A percentile compares a stretch with the other conserved stretches of the same genome.
Evolutionary conservation across 2,888 invertebrate genomes (phyloP).

Genomic region (Peribatodes rhomboidaria): DNA sequence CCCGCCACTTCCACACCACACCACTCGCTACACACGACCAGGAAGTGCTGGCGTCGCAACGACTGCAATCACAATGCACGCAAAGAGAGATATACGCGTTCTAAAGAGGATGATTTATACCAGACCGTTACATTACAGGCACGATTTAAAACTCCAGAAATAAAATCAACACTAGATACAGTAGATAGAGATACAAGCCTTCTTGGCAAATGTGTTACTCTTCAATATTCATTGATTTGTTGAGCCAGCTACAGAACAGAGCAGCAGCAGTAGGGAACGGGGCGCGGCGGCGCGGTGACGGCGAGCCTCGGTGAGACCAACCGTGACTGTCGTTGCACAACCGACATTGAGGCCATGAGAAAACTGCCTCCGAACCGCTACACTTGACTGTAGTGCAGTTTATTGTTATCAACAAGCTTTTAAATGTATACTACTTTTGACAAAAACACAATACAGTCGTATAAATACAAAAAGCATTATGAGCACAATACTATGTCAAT

Average conservation of each 20-base stretch:
- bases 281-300: background rate
- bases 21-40: background rate
- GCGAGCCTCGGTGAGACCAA: constrained; percentile 4
- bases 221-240: constrained; percentile 15
- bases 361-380: constrained; percentile 6
- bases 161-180: too few relatives aligned
- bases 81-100: too few relatives aligned
- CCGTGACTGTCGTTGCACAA: constrained; percentile 23
- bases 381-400: background rate
- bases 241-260: too few relatives aligned
- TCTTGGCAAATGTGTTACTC: constrained; percentile 10
- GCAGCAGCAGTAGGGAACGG: too few relatives aligned
- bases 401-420: background rate
- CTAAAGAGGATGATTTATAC: too few relatives aligned
- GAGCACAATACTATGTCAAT: too few relatives aligned
- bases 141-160: too few relatives aligned
- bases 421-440: too few relatives aligned
- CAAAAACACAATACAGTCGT: too few relatives aligned
- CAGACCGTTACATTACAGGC: too few relatives aligned
- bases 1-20: background rate
- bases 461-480: too few relatives aligned
- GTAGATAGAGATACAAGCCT: constrained; percentile 8
- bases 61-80: too few relatives aligned
- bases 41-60: background rate
- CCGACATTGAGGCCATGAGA: constrained; percentile 23